Base-by-base conservation (phyloP, 2,888 invertebrate genomes). In the Caenorhabditis sp. region DNA sequence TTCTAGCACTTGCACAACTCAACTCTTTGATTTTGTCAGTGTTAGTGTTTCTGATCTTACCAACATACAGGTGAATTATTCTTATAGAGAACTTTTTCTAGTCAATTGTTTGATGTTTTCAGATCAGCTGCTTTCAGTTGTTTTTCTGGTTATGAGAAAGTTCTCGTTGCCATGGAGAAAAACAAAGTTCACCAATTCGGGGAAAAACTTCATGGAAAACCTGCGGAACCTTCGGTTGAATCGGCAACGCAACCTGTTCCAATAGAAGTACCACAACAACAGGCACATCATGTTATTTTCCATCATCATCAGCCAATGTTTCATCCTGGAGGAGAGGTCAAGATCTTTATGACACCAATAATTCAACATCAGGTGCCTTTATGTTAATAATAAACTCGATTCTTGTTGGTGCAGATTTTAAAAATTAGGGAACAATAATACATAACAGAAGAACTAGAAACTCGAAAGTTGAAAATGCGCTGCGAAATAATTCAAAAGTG, bases 11-110 rank as follows among this genome's bases (percentile, higher is more conserved):
- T 2, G 54, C 63, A 1, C 69, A 68, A 57, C 49, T 73, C 23
- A 69, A 66, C 38, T 59, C 73, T 20, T 59, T 73, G 23, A 23
- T 73, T 31, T 60, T 73, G 3, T 73, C 73, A 0, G 3, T 69
- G 50, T 54, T 64, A 10, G 59, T 69, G 8, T 73, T 73, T 25
- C 31, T 73, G 25, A 31, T 73, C n/a, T 57, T 73, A 14, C 73
- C 73, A 23, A 69, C 69, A 7, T 73, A 69, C 43, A 43, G 73
- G 73, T 73, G 56, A 56, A 56, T 26, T 23, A 53, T 21, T 23
- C 23, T 56, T 8, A 56, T 1, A 25, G 10, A 12, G 53, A n/a
- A n/a, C n/a, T 53, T 53, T 26, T 17, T 25, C 52, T 21, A 20
- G 52, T 8, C 4, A 7, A n/a, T 23, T 12, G 4, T 21, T 52